Evolutionary conservation across 2,113 vertebrate species (phyloP).

Genomic region (Oryctolagus cuniculus): mOryCun1.1 NC_091435.1:152715501-152716000

Average conservation of each 20-base stretch:
- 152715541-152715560: slow-evolving; percentile 23
- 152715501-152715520: slow-evolving; percentile 28
- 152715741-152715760: not conserved
- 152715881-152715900: not conserved
- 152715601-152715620: slow-evolving; percentile 48
- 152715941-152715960: not conserved
- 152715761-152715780: not conserved
- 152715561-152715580: slow-evolving; percentile 53
- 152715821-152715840: not conserved
- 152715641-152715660: not conserved
- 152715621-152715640: not conserved
- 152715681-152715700: not conserved
- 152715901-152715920: not conserved
- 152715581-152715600: slow-evolving; percentile 7
- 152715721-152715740: not conserved
- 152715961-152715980: not conserved
- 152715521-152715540: slow-evolving; percentile 53
- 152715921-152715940: no score
- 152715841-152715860: not conserved
- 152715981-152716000: not conserved
- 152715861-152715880: not conserved
- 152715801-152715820: not conserved
- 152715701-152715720: not conserved
- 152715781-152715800: not conserved
- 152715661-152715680: not conserved